A percentile compares a stretch with the other conserved stretches of the same genome.
Conservation (phyloP, 2,888 invertebrate species). For the Cantharis nigra region DNA sequence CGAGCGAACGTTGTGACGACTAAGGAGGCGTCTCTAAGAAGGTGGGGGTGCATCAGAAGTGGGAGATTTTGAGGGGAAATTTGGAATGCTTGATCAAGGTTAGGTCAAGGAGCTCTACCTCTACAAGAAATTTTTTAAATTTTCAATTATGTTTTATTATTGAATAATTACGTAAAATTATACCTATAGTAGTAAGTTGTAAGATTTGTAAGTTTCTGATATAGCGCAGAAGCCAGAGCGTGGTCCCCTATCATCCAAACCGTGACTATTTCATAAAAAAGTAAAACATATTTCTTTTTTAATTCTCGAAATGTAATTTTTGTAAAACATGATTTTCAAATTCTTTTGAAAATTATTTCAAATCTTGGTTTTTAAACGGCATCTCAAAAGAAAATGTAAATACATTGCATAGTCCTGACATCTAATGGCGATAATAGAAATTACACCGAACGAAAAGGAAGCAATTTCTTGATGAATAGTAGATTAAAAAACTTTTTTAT, state of each 20-base stretch:
- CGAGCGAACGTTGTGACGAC: conserved; percentile 28
- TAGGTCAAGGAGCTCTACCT: conserved; percentile 36
- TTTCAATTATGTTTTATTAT: not conserved
- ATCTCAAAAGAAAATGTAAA: not conserved
- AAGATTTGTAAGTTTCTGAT: not conserved
- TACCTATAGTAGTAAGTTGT: not conserved
- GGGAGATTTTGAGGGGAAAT: conserved; percentile 33
- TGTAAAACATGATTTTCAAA: not conserved
- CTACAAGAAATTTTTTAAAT: conserved; percentile 14
- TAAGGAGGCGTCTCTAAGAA: conserved; percentile 36
- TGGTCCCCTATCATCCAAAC: not conserved
- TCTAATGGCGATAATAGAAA: not conserved
- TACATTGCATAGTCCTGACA: not conserved
- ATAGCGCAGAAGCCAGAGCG: not conserved
- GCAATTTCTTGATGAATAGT: not conserved
- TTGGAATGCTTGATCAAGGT: conserved; percentile 36
- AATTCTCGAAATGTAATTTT: not conserved
- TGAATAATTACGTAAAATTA: not conserved
- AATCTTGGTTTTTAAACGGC: not conserved
- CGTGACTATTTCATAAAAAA: no score
- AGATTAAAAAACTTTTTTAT: no score
- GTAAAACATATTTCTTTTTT: not conserved
- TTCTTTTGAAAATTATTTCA: not conserved
- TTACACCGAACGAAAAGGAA: not conserved
- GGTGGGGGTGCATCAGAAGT: conserved; percentile 31